Conservation (phyloP, 2,888 invertebrate species). For the Drosophila atripex region DNA sequence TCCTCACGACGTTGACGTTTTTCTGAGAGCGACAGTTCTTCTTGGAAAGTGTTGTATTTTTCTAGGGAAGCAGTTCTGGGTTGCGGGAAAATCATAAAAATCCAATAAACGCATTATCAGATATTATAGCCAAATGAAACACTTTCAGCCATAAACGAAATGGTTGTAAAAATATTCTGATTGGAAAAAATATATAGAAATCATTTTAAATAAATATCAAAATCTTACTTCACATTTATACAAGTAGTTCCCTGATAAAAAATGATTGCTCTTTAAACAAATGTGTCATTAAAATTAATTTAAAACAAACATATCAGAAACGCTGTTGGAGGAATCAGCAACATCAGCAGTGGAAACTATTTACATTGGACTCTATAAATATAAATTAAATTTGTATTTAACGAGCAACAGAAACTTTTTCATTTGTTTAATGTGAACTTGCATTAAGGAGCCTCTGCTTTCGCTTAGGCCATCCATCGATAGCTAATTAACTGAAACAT, state of each 20-base stretch:
- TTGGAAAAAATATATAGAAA: background rate
- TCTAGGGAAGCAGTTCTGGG: no score
- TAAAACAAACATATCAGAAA: background rate
- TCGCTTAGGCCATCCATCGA: constrained; percentile 10
- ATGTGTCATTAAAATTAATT: background rate
- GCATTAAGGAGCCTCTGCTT: background rate
- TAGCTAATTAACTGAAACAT: constrained; percentile 64
- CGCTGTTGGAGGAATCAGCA: background rate
- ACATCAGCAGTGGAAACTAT: background rate
- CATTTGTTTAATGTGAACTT: background rate
- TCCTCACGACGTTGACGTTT: constrained; percentile 58
- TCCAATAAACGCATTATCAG: background rate
- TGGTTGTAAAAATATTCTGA: background rate
- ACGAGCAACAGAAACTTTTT: background rate
- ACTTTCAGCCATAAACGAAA: background rate
- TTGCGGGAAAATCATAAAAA: constrained; percentile 3
- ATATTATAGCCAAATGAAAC: background rate
- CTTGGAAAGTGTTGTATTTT: constrained; percentile 13
- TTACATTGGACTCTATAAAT: background rate
- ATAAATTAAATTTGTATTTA: background rate
- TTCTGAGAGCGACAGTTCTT: constrained; percentile 11
- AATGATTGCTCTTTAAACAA: background rate
- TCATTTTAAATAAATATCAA: no score
- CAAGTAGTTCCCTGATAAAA: no score
- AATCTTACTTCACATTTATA: no score